Base-by-base conservation (phyloP, 2,888 invertebrate species). In the Seladonia tumulorum region DNA sequence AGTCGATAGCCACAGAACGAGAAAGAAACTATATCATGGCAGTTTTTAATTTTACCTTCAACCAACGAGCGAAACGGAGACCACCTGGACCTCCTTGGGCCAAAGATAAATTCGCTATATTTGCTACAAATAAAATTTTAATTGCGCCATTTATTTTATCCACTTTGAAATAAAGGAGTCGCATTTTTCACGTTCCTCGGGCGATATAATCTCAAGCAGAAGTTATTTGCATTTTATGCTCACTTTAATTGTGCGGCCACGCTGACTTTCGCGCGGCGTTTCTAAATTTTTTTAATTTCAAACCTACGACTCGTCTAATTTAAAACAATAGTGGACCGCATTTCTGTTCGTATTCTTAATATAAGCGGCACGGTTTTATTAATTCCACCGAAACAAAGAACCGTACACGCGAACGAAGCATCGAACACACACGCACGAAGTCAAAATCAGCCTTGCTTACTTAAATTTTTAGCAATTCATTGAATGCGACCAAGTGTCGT, bases 91-190 rank as follows among this genome's bases (percentile, higher is more conserved):
- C 60, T 25, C 60, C 60, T 29, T 60, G 60, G 1, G 25, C 60
- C 25, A 60, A 25, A 25, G 60, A 60, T 60, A 60, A 60, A 60
- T 60, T 16, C 60, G 5, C 60, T 60, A 60, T 60, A 60, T 60
- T 60, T 60, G 45, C 66, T 25, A 73, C 73, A 73, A 68, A 39
- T 53, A 72, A 53, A 42, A 73, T 35, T 79, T n/a, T 79, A 60
- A 60, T 60, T 25, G 25, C 5, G 14, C 60, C 60, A 60, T 60
- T 60, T 25, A 12, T 60, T 60, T 60, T 16, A 14, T 60, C 60
- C 60, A 14, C 25, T 60, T 60, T 60, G 25, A 60, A 60, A 68
- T 39, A 39, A 29, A 68, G 68, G 68, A 68, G 73, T 57, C 47
- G 45, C 80, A 73, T 53, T n/a, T 68, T 73, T 79, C 66, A 45